Evolutionary conservation across 2,888 invertebrate species (phyloP), one percentile per base, ranked within the genome.

Genomic region (Drosophila kokeensis): DNA sequence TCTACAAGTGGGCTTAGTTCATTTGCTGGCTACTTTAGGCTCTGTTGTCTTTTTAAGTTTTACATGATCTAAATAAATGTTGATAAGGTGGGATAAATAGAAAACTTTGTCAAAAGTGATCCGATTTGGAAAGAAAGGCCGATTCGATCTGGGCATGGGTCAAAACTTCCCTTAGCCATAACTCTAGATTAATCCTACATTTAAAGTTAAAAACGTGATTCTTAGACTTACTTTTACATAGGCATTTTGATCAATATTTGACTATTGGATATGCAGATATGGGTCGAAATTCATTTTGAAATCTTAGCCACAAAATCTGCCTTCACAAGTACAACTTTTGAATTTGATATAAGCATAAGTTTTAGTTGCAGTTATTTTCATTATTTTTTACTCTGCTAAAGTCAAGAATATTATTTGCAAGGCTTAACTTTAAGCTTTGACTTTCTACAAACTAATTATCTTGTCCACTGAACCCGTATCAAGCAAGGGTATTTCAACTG

Each of bases 1-100:
- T 68, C 68, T 68, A 58, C 57, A 52, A 54, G 40, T 38, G 53
- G 62, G 60, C 63, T 63, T 50, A 55, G 30, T n/a, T 40, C 29
- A 59, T 58, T 68, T 69, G 68, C 18, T 36, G 15, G 38, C 40
- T 24, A 18, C 59, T 40, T 58, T n/a, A 40, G 38, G 10, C 6
- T 21, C 21, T 15, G 8, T 36, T 53, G n/a, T n/a, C n/a, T 5
- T 36, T 53, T n/a, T 7, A 13, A 38, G 2, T 67, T 32, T 13
- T 53, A 18, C 30, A 24, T 13, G 38, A 13, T 15, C 29, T 21
- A 1, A 21, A 13, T 21, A 53, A 36, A 29, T 29, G 0, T 40
- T 4, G n/a, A 40, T n/a, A 40, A n/a, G 10, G 40, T 10, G 0
- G 40, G 4, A 10, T 2, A 2, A 0, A 10, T 40, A n/a, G 8